Evolutionary conservation across 2,888 invertebrate genomes (phyloP).

Genomic region (Ceriagrion tenellum): DNA sequence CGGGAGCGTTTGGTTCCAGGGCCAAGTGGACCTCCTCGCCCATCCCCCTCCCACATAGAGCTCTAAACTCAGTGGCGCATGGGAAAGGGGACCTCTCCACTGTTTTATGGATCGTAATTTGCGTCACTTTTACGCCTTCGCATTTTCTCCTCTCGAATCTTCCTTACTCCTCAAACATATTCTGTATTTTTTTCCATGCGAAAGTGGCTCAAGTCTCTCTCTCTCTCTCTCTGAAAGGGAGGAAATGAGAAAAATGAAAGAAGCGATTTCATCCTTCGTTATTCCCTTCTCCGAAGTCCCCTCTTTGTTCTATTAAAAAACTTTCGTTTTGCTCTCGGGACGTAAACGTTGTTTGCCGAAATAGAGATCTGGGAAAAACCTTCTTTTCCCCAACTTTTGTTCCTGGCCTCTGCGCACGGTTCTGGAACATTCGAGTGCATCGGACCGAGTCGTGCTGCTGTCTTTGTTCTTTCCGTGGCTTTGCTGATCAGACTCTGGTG

Average conservation of each 20-base stretch:
- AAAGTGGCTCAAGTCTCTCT: background rate
- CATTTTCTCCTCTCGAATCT: background rate
- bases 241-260: background rate
- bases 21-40: background rate
- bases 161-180: background rate
- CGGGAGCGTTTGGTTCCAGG: background rate
- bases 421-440: background rate
- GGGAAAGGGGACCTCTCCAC: background rate
- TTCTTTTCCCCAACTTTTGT: background rate
- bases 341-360: background rate
- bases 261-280: background rate
- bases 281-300: background rate
- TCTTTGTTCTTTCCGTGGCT: background rate
- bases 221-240: too few relatives aligned
- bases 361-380: background rate
- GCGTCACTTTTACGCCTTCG: background rate
- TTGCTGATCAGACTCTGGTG: too few relatives aligned
- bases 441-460: background rate
- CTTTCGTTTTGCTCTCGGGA: background rate
- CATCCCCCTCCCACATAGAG: background rate
- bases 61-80: background rate
- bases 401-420: background rate
- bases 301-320: slow-evolving; percentile 13
- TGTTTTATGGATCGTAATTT: background rate
- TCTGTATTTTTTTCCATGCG: background rate